These are phyloP conservation scores for Triops longicaudatus DNA, from an alignment of 1,140 invertebrate genomes.

Conservation along the genomic window DNA sequence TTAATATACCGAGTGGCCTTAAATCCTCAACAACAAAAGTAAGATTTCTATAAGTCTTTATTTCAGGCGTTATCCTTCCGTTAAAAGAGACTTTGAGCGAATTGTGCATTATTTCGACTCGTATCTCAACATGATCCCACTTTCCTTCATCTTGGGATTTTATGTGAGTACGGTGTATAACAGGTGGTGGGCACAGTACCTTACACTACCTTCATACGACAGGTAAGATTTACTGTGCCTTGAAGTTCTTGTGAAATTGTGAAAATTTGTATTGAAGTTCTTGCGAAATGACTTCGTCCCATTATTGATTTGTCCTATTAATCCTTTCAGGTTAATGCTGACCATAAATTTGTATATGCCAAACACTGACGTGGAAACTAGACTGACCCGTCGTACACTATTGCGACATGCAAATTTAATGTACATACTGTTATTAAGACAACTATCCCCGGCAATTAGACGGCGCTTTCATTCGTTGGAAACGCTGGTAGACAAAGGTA, in stretches of 20 bases:
- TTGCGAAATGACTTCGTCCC: not conserved
- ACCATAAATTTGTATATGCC: constrained; percentile 16
- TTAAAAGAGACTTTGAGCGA: constrained; percentile 56
- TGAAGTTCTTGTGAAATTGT: no score
- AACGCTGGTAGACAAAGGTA: not conserved
- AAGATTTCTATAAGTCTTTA: constrained; percentile 30
- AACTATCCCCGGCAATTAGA: constrained; percentile 13
- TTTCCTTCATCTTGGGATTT: constrained; percentile 81
- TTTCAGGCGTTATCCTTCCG: constrained; percentile 17
- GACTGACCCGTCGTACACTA: not conserved
- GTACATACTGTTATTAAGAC: constrained; percentile 10
- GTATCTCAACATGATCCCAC: constrained; percentile 67
- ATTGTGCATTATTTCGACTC: constrained; percentile 66
- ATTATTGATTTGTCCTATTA: constrained; percentile 16
- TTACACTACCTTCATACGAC: not conserved
- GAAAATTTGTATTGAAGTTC: constrained; percentile 22
- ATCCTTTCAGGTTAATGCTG: constrained; percentile 13
- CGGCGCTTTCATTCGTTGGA: not conserved
- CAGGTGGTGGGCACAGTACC: not conserved
- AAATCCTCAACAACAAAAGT: constrained; percentile 49
- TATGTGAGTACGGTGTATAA: constrained; percentile 65
- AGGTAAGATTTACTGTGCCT: not conserved
- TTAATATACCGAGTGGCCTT: constrained; percentile 54
- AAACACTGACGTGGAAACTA: constrained; percentile 17
- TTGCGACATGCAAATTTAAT: constrained; percentile 16